Evolutionary conservation across 2,888 invertebrate genomes (phyloP).

Genomic region (Agelastica alni): DNA sequence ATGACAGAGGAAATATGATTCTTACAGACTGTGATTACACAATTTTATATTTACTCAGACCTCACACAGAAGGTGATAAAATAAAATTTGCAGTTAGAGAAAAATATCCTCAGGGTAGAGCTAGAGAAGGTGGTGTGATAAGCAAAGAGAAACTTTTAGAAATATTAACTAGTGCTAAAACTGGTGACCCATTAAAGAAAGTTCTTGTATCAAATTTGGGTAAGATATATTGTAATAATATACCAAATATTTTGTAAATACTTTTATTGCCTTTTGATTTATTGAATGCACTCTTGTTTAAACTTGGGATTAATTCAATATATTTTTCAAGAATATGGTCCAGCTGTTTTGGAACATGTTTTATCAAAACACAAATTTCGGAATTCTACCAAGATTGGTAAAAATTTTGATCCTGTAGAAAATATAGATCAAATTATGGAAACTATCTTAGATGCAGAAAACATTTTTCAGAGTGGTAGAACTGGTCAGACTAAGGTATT

Average conservation of each 20-base stretch:
- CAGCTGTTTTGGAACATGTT: constrained; percentile 90
- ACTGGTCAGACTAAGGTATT: constrained; percentile 62
- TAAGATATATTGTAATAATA: too few relatives aligned
- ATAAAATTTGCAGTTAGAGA: constrained; percentile 90
- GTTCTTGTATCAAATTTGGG: constrained; percentile 79
- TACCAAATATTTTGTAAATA: not conserved
- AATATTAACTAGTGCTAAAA: constrained; percentile 66
- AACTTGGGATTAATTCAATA: too few relatives aligned
- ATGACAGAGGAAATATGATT: constrained; percentile 94
- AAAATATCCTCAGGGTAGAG: constrained; percentile 82
- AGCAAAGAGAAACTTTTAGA: constrained; percentile 61
- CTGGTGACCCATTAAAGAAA: constrained; percentile 79
- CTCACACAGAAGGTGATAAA: constrained; percentile 90
- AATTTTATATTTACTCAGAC: constrained; percentile 90
- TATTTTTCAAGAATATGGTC: constrained; percentile 83
- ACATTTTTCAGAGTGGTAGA: constrained; percentile 64
- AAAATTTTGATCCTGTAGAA: constrained; percentile 67
- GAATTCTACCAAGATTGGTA: constrained; percentile 63
- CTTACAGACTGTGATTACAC: constrained; percentile 88
- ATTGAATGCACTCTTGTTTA: too few relatives aligned
- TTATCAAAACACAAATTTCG: constrained; percentile 71
- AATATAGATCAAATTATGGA: constrained; percentile 66
- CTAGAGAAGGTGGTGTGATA: constrained; percentile 66
- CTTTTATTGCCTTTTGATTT: not conserved
- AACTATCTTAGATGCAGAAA: constrained; percentile 72